Evolutionary conservation across 2,797 vertebrate genomes (phyloP), one percentile per base, ranked within the genome.

Genomic region (Eupleurogrammus muticus): DNA sequence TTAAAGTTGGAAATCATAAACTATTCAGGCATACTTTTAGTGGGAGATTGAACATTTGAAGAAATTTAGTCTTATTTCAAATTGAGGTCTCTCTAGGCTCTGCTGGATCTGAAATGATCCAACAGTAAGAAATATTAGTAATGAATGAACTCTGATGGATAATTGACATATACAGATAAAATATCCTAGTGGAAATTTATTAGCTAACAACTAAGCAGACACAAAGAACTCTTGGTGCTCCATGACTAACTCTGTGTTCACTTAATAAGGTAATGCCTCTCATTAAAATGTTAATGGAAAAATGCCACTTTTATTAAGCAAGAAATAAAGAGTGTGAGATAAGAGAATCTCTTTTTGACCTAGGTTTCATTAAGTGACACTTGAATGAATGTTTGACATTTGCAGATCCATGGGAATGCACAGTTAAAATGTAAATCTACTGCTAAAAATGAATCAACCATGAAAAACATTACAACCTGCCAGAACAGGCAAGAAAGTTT

Each of bases 21-120:
- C n/a, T n/a, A n/a, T n/a, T n/a, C n/a, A n/a, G n/a, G n/a, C n/a
- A n/a, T n/a, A n/a, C n/a, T n/a, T n/a, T n/a, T n/a, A n/a, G n/a
- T n/a, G n/a, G n/a, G n/a, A n/a, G n/a, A n/a, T n/a, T n/a, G n/a
- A n/a, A n/a, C n/a, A n/a, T n/a, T n/a, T n/a, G n/a, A n/a, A n/a
- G n/a, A n/a, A n/a, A n/a, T n/a, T n/a, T n/a, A n/a, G n/a, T n/a
- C n/a, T n/a, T n/a, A n/a, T n/a, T n/a, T n/a, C n/a, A n/a, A n/a
- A n/a, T n/a, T n/a, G 23, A 9, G 0, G 7, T 9, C 5, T 75
- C 50, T 58, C 5, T 76, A 36, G 38, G 70, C 53, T 79, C 19
- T 61, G 56, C 44, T 48, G 55, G 20, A 55, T 60, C 2, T 23
- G 23, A 67, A 66, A 66, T 85, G 83, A 89, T 86, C 83, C 87